Conservation (phyloP, 2,888 invertebrate genomes). For the Chrysolina haemoptera region DNA sequence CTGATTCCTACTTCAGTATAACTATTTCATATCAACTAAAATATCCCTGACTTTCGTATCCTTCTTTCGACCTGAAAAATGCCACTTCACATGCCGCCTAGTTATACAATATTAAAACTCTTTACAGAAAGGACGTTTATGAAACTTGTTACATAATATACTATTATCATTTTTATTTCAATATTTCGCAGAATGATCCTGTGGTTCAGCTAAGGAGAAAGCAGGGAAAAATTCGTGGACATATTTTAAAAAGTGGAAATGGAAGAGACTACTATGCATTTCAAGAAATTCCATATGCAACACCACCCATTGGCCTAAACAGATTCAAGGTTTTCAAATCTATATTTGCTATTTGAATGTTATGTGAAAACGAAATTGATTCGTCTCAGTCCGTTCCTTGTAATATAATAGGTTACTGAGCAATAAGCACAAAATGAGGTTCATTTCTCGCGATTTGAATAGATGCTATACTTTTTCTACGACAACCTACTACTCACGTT, state of each 20-base stretch:
- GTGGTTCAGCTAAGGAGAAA: constrained; percentile 16
- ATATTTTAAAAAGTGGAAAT: constrained; percentile 14
- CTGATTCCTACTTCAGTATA: no score
- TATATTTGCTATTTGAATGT: not conserved
- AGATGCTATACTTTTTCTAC: not conserved
- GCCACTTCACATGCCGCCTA: no score
- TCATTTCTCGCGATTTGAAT: not conserved
- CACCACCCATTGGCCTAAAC: constrained; percentile 34
- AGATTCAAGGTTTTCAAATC: constrained; percentile 34
- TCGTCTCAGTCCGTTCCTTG: no score
- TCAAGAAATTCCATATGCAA: constrained; percentile 43
- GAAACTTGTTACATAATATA: no score
- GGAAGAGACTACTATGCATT: constrained; percentile 39
- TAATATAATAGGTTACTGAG: no score
- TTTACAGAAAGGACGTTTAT: no score
- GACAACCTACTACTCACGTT: no score
- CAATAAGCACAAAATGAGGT: no score
- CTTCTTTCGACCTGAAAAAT: no score
- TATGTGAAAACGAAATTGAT: not conserved
- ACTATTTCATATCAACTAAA: no score
- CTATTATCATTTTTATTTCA: not conserved
- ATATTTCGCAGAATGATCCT: constrained; percentile 9
- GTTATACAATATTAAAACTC: no score
- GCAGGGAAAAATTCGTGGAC: constrained; percentile 39
- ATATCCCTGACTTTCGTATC: no score